These are phyloP conservation scores for Prionace glauca DNA, from an alignment of 2,797 vertebrate species.

Conservation along the genomic window DNA sequence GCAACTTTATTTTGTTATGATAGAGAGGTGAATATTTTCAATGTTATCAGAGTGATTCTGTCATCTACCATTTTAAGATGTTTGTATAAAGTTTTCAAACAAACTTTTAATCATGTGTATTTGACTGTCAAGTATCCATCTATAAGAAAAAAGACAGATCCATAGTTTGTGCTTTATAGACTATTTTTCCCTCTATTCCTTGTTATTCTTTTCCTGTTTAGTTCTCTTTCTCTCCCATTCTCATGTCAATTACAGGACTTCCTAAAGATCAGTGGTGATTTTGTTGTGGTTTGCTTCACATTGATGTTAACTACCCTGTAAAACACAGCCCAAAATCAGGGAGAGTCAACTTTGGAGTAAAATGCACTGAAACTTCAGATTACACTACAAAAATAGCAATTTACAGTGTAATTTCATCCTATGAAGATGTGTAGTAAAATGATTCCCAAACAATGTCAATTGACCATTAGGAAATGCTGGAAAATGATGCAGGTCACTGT, in stretches of 20 bases:
- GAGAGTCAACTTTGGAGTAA: not conserved
- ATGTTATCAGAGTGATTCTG: not conserved
- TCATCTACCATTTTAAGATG: not conserved
- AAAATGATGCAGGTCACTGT: not conserved
- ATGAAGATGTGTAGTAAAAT: not conserved
- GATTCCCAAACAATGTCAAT: not conserved
- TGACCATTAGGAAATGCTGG: not conserved
- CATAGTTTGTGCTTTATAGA: not conserved
- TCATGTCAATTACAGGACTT: not conserved
- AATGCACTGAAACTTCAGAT: not conserved
- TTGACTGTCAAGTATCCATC: not conserved
- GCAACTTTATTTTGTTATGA: not conserved
- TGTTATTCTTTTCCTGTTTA: not conserved
- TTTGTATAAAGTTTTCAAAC: slow-evolving; percentile 11
- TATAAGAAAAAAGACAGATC: not conserved
- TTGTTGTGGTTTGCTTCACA: not conserved
- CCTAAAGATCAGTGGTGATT: not conserved
- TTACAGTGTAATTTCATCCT: not conserved
- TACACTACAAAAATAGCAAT: not conserved
- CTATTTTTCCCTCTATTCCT: not conserved
- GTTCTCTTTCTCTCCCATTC: not conserved
- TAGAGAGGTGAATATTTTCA: not conserved
- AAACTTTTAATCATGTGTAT: not conserved
- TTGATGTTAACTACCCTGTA: not conserved
- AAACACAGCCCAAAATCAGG: not conserved